phyloP scores from a whole-genome alignment of 2,113 vertebrate genomes.

The Mungos mungo region DNA sequence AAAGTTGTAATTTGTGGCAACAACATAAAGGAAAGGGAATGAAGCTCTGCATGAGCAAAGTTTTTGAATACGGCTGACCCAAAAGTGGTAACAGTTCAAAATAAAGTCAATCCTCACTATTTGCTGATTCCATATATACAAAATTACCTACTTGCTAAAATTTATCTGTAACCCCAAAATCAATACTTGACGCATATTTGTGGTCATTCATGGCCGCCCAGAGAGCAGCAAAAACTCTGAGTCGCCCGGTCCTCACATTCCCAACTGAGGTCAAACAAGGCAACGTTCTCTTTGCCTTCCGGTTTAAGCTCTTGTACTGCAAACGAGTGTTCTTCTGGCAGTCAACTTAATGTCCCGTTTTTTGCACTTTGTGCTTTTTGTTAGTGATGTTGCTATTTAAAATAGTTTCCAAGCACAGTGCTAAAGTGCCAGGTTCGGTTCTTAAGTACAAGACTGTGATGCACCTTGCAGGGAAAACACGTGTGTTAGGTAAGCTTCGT shows the following conservation, averaged over 20 bases:
- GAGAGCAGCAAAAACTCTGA: not conserved
- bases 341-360: not conserved
- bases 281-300: not conserved
- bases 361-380: not conserved
- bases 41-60: not conserved
- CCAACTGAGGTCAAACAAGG: not conserved
- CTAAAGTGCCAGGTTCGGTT: not conserved
- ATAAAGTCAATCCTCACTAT: not conserved
- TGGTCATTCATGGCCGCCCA: not conserved
- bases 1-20: not conserved
- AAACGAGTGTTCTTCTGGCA: not conserved
- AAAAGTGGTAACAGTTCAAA: not conserved
- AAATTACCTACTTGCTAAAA: not conserved
- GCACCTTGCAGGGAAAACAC: not conserved
- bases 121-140: not conserved
- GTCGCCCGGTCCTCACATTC: not conserved
- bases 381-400: not conserved
- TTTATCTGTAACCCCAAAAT: not conserved
- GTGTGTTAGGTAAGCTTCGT: not conserved
- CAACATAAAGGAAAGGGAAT: not conserved
- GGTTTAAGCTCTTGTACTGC: not conserved
- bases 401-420: not conserved
- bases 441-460: not conserved
- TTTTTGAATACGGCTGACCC: not conserved
- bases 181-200: not conserved